Evolutionary conservation across 2,113 vertebrate species (phyloP).

Genomic region (Microcebus murinus): DNA sequence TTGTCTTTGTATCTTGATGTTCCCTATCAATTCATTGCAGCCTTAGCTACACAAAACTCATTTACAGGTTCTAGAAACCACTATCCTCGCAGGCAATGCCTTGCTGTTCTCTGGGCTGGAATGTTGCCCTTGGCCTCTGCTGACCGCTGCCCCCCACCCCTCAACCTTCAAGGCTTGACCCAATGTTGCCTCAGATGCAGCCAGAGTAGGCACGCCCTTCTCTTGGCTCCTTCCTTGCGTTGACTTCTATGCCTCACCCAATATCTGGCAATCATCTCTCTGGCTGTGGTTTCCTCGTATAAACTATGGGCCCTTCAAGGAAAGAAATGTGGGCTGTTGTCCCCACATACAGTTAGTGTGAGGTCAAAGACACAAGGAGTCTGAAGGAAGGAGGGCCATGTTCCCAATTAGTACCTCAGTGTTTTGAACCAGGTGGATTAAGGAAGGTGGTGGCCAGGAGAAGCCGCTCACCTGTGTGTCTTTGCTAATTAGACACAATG

Average conservation of each 20-base stretch:
- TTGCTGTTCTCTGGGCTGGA: not conserved
- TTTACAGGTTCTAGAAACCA: not conserved
- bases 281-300: not conserved
- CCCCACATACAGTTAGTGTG: not conserved
- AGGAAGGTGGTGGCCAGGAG: not conserved
- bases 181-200: not conserved
- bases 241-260: not conserved
- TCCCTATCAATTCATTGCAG: not conserved
- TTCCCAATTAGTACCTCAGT: not conserved
- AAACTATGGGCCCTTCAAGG: not conserved
- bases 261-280: not conserved
- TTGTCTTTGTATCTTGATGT: not conserved
- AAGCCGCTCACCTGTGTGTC: not conserved
- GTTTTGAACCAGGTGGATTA: not conserved
- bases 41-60: not conserved
- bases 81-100: not conserved
- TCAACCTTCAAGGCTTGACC: not conserved
- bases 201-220: not conserved
- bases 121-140: not conserved
- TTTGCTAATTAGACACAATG: not conserved
- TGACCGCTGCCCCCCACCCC: too few relatives aligned
- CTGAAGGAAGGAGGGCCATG: not conserved
- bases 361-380: not conserved
- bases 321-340: not conserved
- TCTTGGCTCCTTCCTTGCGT: not conserved